Evolutionary conservation across 2,888 invertebrate genomes (phyloP).

Genomic region (Unio pictorum): DNA sequence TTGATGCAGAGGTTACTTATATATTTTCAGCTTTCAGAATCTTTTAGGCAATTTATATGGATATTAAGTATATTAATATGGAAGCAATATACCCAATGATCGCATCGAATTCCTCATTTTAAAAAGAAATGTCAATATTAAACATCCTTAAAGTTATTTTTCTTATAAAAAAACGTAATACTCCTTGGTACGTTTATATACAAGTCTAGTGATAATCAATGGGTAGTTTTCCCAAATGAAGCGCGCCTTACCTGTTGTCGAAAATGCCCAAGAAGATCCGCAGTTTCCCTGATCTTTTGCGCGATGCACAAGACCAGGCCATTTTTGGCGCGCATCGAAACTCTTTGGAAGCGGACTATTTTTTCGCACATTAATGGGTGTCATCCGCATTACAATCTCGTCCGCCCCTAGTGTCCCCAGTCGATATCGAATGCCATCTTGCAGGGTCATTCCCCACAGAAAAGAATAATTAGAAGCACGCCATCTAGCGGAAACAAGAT

Average conservation of each 20-base stretch:
- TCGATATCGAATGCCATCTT: conserved; percentile 84
- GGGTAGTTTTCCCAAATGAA: neutral
- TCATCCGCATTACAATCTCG: conserved; percentile 68
- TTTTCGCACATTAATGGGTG: conserved; percentile 50
- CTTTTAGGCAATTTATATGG: too few relatives aligned
- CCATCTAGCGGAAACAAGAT: conserved; percentile 77
- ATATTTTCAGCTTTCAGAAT: neutral
- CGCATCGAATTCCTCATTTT: too few relatives aligned
- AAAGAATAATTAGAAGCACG: conserved; percentile 84
- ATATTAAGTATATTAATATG: too few relatives aligned
- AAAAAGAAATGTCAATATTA: too few relatives aligned
- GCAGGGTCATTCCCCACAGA: conserved; percentile 87
- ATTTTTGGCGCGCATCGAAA: conserved; percentile 85
- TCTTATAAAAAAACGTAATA: too few relatives aligned
- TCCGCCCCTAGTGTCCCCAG: conserved; percentile 80
- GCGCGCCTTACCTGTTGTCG: conserved; percentile 77
- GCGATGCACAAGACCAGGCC: conserved; percentile 83
- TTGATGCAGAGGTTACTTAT: neutral
- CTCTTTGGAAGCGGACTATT: conserved; percentile 74
- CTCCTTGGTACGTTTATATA: too few relatives aligned
- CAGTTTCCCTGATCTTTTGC: conserved; percentile 80
- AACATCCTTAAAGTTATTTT: too few relatives aligned
- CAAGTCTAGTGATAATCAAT: neutral
- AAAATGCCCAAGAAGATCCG: conserved; percentile 94
- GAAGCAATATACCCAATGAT: too few relatives aligned